Evolutionary conservation across 1,140 invertebrate genomes (phyloP), one percentile per base, ranked within the genome.

Genomic region (Copidosoma floridanum): DNA sequence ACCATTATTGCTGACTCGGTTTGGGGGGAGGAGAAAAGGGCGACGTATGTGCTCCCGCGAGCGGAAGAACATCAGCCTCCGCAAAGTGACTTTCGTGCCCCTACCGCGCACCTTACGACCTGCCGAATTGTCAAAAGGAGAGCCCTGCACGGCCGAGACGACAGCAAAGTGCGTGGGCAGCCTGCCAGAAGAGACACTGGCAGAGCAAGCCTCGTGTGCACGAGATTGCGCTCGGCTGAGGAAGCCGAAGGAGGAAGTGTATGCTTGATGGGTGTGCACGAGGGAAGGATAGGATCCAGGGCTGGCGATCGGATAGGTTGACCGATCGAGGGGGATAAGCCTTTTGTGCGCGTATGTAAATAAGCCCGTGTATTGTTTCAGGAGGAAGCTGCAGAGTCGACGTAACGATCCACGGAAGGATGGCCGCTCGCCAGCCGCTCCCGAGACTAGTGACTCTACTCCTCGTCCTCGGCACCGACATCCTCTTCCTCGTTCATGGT

Each of bases 381-480:
- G 78, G 79, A 81, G 78, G 79, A 81, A 77, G 72, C 78, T 72
- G 75, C 75, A 74, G 77, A 77, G 79, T 81, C 79, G 75, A 81
- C 79, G 79, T 81, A 81, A 79, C 78, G 76, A 71, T 76, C 74
- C 74, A 76, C 69, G 70, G 65, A 75, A 78, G 74, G 73, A 79
- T 78, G 79, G 77, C 76, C 74, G 70, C 72, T 71, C 78, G 75
- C 71, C 73, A 70, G 65, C 69, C 12, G 38, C 2, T 8, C 16
- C 29, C 29, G 14, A n/a, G n/a, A n/a, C n/a, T n/a, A 32, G 29
- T 32, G 6, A 69, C 79, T 64, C 75, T 69, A 68, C 70, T 75
- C 68, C 69, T 71, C 65, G 68, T 79, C 66, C 76, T 81, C 66
- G 72, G 73, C 76, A 71, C 72, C 71, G 65, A 71, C 71, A 73